Evolutionary conservation across 2,113 vertebrate species (phyloP).

Genomic region (Connochaetes taurinus): DNA sequence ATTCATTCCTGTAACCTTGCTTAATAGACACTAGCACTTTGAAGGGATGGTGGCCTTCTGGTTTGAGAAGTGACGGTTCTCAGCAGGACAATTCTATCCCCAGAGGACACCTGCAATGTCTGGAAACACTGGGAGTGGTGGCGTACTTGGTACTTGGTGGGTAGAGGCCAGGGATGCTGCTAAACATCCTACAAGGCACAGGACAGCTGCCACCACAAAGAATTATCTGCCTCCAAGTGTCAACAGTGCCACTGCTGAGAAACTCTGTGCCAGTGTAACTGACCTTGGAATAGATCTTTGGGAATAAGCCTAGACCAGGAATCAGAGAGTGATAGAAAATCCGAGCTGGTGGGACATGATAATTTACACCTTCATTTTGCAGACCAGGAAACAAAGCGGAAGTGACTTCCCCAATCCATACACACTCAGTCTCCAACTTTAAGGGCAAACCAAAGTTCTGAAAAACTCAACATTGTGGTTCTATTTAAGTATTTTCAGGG

Average conservation of each 20-base stretch:
- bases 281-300: background rate
- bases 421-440: background rate
- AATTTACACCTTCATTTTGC: background rate
- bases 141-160: background rate
- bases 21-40: background rate
- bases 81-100: fast-evolving
- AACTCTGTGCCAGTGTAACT: background rate
- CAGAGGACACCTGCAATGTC: background rate
- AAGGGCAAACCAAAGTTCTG: background rate
- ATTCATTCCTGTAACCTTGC: slow-evolving; percentile 4
- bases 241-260: background rate
- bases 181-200: background rate
- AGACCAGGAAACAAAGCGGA: background rate
- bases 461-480: background rate
- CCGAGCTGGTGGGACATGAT: background rate
- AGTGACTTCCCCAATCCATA: background rate
- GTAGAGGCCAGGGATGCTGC: background rate
- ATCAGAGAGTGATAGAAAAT: background rate
- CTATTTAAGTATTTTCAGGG: background rate
- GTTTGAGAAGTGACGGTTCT: background rate
- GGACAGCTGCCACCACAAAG: background rate
- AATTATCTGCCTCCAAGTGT: background rate
- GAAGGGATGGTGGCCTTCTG: background rate
- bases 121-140: background rate
- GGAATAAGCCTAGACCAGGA: background rate